Percentiles rank a stretch among this genome's conserved stretches.
These are phyloP conservation scores for Pseudochromis fuscus DNA, from an alignment of 2,797 vertebrate species.

Conservation along the genomic window DNA sequence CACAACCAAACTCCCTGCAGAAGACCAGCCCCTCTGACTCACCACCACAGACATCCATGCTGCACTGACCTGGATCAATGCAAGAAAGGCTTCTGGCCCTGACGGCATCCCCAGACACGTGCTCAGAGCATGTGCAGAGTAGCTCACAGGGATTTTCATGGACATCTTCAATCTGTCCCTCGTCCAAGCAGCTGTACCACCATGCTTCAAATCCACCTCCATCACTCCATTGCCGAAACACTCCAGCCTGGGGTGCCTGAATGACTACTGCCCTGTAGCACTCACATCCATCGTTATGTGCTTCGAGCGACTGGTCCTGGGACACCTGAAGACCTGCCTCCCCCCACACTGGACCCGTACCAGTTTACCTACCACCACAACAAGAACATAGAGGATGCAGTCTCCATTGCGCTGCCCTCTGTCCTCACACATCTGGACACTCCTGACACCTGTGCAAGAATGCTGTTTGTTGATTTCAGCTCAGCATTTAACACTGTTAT, in stretches of 20 bases:
- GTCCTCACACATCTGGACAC: neutral
- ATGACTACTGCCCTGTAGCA: neutral
- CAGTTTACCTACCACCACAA: neutral
- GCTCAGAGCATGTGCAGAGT: neutral
- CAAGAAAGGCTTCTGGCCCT: neutral
- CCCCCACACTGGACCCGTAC: neutral
- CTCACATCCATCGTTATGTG: slow-evolving; percentile 23
- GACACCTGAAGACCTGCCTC: neutral
- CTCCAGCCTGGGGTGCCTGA: neutral
- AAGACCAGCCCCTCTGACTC: neutral
- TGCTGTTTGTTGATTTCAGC: neutral
- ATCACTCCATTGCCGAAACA: neutral
- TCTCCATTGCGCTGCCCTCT: neutral
- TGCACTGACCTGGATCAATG: neutral
- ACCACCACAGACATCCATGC: too few species aligned
- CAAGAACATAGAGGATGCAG: neutral
- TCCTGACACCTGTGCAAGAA: neutral
- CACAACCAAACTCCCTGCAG: too few species aligned
- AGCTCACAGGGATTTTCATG: neutral
- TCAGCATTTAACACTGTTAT: neutral
- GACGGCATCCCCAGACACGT: neutral
- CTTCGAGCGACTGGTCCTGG: neutral
- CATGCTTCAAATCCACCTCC: neutral
- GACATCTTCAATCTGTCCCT: neutral
- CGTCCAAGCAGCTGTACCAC: neutral